Base-by-base conservation (phyloP, 2,888 invertebrate species). In the Drosophila glabriapex region DNA sequence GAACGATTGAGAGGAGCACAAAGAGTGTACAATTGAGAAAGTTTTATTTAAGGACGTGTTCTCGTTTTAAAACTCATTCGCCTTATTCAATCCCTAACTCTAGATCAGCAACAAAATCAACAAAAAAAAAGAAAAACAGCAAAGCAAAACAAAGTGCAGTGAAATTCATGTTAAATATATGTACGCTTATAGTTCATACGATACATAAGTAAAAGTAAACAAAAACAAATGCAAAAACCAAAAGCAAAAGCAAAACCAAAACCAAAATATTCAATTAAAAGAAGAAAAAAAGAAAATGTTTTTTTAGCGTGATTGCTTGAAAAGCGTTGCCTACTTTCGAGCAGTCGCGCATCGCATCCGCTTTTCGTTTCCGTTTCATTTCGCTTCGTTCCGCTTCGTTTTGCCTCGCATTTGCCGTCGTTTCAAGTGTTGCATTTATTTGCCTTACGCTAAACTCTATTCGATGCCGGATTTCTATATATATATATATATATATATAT, bases 241-340 rank as follows among this genome's bases (percentile, higher is more conserved):
- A 12, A n/a, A 43, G 1, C 10, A 43, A 25, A 46, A 16, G 0
- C 12, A 43, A 22, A 14, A 14, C 14, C 22, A 25, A 46, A 46
- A 16, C 25, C 16, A 4, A 46, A 46, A 71, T 35, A 77, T 66
- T 68, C 58, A 71, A 70, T 53, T 60, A 54, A 69, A 65, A 29
- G 39, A 65, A 66, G 46, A 70, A 64, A 66, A 66, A 67, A 46
- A 60, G 59, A n/a, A 63, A 71, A 76, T 53, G 43, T 25, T 35
- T 65, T 64, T 70, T 50, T 53, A 37, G 76, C 73, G 72, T 78
- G 71, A 73, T 72, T 81, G 83, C 84, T 84, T 72, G 22, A 49
- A 55, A 61, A 78, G 67, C 69, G 76, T 80, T 83, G 80, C 82
- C 80, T 83, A 82, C 65, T 65, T 84, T 82, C 72, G 58, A 55